Evolutionary conservation across 2,888 invertebrate species (phyloP), one percentile per base, ranked within the genome.

Genomic region (Pantelozetes paolii): DNA sequence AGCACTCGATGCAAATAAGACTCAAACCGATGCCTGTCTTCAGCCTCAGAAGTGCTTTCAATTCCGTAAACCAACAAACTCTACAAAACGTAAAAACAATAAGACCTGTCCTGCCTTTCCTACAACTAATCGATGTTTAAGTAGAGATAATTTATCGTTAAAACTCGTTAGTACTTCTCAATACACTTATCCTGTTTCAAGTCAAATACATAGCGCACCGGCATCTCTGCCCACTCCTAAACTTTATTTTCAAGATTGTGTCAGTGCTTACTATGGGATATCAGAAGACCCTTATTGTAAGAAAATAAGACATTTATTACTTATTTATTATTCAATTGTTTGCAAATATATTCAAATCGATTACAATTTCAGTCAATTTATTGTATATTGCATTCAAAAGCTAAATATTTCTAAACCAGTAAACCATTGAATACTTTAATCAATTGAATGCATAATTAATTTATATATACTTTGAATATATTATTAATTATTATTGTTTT

Each of bases 201-300:
- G 20, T 59, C 28, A 59, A 59, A 28, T 30, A 18, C 28, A 26
- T 32, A 28, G 13, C 13, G 30, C 13, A 23, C 59, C 59, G 18
- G 28, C 28, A 59, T 6, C 11, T 32, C n/a, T 59, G 32, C 59
- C 59, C 59, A 50, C 50, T 20, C 59, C 59, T 59, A 59, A 28
- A 18, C 28, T 59, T 2, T 59, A 30, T 23, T 59, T 59, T 23
- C 11, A 59, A 28, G 59, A 59, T 23, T 28, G 18, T 8, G 28
- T 59, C 59, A 59, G 59, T 28, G 59, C 59, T 32, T 59, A 59
- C 59, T 59, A 59, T 59, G 59, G 59, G 3, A 59, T 59, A 59
- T 59, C 59, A 28, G 59, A 59, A 32, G 59, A 59, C 59, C 59
- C 59, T 18, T 59, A 59, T 59, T 59, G 59, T 59, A 59, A 59